Evolutionary conservation across 2,888 invertebrate species (phyloP).

Genomic region (Drosophila sordidula): DNA sequence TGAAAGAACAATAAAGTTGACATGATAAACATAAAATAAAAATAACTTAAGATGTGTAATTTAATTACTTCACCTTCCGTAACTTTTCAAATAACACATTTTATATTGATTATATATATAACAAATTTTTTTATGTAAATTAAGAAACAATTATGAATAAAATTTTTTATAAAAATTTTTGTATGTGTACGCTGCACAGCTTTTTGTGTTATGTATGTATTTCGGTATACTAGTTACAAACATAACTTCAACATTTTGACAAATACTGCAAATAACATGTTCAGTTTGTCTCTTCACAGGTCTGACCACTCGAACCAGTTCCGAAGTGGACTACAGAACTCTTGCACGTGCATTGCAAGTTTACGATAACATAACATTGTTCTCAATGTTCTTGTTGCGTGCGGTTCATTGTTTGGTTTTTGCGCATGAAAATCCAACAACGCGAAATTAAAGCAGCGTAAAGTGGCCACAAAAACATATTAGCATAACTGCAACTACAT

Average conservation of each 20-base stretch:
- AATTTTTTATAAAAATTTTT: too few relatives aligned
- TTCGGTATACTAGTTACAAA: too few relatives aligned
- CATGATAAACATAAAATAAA: too few relatives aligned
- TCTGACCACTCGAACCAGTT: conserved; percentile 27
- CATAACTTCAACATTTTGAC: not conserved
- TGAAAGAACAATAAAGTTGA: not conserved
- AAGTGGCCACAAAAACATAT: conserved; percentile 35
- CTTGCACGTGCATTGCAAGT: conserved; percentile 38
- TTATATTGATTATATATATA: too few relatives aligned
- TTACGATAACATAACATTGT: conserved; percentile 59
- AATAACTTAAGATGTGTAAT: too few relatives aligned
- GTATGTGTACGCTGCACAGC: too few relatives aligned
- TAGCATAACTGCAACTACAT: conserved; percentile 35
- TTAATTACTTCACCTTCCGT: too few relatives aligned
- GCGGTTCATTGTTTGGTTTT: conserved; percentile 52
- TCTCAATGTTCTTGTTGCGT: conserved; percentile 69
- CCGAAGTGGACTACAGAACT: not conserved
- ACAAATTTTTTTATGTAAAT: too few relatives aligned
- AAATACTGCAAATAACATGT: conserved; percentile 1
- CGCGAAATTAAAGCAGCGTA: conserved; percentile 48
- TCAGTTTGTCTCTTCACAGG: not conserved
- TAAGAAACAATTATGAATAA: too few relatives aligned
- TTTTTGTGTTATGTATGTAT: too few relatives aligned
- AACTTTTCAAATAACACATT: too few relatives aligned
- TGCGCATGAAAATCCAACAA: conserved; percentile 45